Conservation (phyloP, 2,113 vertebrate genomes). For the Protobothrops flavoviridis region DNA sequence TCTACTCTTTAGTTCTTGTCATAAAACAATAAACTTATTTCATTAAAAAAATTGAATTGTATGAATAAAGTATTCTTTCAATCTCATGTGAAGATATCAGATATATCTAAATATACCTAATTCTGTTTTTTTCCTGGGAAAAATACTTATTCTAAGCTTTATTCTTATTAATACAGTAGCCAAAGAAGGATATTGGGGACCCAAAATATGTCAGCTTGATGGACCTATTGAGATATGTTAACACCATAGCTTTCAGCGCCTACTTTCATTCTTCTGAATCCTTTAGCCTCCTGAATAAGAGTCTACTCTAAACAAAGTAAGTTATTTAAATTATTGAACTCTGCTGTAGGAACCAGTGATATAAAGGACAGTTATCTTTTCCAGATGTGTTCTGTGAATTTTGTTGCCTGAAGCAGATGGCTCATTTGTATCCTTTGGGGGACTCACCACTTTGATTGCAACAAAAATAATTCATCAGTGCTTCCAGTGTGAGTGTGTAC, state of each 20-base stretch:
- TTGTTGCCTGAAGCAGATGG: slow-evolving; percentile 14
- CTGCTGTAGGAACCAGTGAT: neutral
- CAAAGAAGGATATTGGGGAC: slow-evolving; percentile 13
- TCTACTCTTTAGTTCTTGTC: neutral
- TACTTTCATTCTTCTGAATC: neutral
- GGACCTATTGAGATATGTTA: slow-evolving; percentile 30
- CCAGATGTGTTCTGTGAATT: neutral
- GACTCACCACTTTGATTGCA: slow-evolving; percentile 19
- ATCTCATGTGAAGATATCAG: neutral
- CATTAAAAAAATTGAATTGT: neutral
- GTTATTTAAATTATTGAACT: slow-evolving; percentile 44
- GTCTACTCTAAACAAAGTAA: neutral
- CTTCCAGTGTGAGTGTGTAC: slow-evolving; percentile 6
- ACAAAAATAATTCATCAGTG: neutral
- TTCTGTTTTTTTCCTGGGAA: accelerated
- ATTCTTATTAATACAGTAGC: slow-evolving; percentile 1
- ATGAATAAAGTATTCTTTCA: neutral
- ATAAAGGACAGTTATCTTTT: neutral
- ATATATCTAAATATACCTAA: accelerated
- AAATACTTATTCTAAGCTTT: slow-evolving; percentile 13
- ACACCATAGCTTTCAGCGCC: slow-evolving; percentile 1
- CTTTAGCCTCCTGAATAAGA: slow-evolving; percentile 20
- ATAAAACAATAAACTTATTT: neutral
- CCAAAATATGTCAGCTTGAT: slow-evolving; percentile 22
- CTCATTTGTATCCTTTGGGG: slow-evolving; percentile 16